A percentile compares a stretch with the other conserved stretches of the same genome.
Evolutionary conservation across 2,113 vertebrate genomes (phyloP).

Genomic region (Amblyornis subalaris): DNA sequence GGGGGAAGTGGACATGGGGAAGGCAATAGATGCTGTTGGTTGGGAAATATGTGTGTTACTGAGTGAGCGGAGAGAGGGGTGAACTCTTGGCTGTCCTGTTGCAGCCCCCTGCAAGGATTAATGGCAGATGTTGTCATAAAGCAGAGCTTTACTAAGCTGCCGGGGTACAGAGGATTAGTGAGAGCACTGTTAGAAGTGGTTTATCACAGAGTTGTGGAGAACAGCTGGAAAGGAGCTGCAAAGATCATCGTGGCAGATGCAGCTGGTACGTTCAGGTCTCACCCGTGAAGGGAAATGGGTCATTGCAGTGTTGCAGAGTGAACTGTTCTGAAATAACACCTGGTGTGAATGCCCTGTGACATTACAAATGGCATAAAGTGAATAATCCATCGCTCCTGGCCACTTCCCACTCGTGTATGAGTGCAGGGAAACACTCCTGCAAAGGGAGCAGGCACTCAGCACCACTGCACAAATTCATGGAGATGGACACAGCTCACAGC

Average conservation of each 20-base stretch:
- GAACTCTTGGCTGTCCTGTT: background rate
- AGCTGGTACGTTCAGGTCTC: background rate
- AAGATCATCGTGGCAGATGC: background rate
- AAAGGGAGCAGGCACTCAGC: fast-evolving
- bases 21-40: background rate
- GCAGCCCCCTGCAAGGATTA: background rate
- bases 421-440: fast-evolving
- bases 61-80: fast-evolving
- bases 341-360: background rate
- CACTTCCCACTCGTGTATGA: fast-evolving
- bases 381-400: fast-evolving
- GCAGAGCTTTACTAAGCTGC: background rate
- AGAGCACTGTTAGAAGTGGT: background rate
- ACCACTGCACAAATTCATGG: fast-evolving
- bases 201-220: background rate
- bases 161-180: background rate
- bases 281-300: fast-evolving
- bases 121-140: background rate
- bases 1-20: background rate
- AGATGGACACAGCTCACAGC: background rate
- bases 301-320: background rate
- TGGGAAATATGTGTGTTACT: background rate
- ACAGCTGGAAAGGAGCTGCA: background rate
- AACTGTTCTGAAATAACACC: background rate
- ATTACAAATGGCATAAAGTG: background rate